A percentile compares a stretch with the other conserved stretches of the same genome.
These are phyloP conservation scores for Psilopsiagon aymara DNA, from an alignment of 2,113 vertebrate species.

Conservation along the genomic window DNA sequence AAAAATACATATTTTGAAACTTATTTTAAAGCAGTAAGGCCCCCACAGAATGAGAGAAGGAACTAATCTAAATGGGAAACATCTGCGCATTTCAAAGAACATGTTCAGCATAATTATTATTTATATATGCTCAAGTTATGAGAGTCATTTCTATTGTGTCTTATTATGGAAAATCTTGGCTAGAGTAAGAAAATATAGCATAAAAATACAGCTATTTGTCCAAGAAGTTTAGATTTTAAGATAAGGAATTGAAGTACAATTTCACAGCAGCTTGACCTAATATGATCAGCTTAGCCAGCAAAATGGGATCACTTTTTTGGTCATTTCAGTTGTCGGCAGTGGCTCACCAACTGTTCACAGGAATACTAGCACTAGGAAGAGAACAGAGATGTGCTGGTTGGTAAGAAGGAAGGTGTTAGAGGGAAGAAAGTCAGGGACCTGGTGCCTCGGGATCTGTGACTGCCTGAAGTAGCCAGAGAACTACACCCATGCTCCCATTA, in stretches of 20 bases:
- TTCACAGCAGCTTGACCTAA: background rate
- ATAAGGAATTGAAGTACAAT: background rate
- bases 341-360: background rate
- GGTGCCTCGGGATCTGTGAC: background rate
- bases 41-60: background rate
- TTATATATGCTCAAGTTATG: background rate
- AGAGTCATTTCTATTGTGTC: background rate
- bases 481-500: background rate
- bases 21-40: background rate
- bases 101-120: slow-evolving; percentile 25
- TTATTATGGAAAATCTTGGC: slow-evolving; percentile 7
- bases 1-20: slow-evolving; percentile 39
- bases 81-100: slow-evolving; percentile 27
- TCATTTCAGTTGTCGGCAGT: background rate
- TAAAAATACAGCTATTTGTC: background rate
- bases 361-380: fast-evolving
- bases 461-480: background rate
- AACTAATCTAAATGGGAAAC: slow-evolving; percentile 59
- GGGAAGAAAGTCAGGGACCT: background rate
- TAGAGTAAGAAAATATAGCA: background rate
- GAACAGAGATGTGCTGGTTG: background rate
- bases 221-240: slow-evolving; percentile 9
- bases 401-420: background rate
- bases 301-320: background rate
- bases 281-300: background rate